Evolutionary conservation across 2,113 vertebrate genomes (phyloP).

Genomic region (Chloebia gouldiae): DNA sequence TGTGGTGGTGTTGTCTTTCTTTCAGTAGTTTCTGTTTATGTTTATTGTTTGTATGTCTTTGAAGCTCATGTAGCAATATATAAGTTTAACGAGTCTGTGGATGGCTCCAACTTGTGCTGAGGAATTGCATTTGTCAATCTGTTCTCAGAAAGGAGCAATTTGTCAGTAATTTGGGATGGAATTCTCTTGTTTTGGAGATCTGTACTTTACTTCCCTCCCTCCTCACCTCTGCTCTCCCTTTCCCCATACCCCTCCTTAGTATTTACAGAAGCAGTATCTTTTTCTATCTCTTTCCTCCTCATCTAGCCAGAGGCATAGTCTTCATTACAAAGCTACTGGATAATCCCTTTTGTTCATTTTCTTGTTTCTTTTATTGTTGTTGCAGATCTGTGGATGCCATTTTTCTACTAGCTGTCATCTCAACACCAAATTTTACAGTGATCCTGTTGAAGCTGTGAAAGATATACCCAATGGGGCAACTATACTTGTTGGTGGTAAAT

Average conservation of each 20-base stretch:
- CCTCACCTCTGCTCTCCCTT: fast-evolving
- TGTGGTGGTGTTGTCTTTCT: neutral
- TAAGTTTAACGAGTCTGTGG: neutral
- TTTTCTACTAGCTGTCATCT: conserved; percentile 82
- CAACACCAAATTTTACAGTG: conserved; percentile 83
- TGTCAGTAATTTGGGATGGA: neutral
- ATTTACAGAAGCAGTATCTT: neutral
- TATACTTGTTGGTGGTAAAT: conserved; percentile 92
- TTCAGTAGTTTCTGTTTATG: neutral
- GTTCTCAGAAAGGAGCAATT: neutral
- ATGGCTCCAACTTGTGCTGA: neutral
- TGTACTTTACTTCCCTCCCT: neutral
- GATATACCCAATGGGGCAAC: conserved; percentile 90
- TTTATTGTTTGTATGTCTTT: neutral
- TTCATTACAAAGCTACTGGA: neutral
- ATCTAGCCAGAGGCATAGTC: neutral
- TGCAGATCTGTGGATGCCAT: conserved; percentile 78
- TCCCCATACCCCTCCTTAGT: fast-evolving
- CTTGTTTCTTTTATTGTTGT: neutral
- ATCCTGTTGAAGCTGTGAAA: conserved; percentile 89
- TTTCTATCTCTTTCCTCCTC: neutral
- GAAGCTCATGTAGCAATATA: neutral
- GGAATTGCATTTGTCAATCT: neutral
- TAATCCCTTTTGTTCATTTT: neutral
- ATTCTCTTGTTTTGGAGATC: neutral